phyloP scores from a whole-genome alignment of 2,888 invertebrate genomes.

The Lepeophtheirus nordmannii region DNA sequence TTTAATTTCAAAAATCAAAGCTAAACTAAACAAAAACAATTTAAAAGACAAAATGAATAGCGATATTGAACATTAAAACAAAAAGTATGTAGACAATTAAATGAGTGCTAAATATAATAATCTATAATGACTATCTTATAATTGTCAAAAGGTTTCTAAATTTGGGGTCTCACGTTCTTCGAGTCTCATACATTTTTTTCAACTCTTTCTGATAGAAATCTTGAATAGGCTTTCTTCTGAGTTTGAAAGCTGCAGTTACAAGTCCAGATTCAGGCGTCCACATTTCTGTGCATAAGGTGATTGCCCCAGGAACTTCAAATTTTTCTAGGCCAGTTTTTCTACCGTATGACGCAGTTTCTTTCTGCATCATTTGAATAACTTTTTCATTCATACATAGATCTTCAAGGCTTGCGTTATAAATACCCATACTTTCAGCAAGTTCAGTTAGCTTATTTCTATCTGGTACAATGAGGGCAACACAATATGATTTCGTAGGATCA shows the following conservation, averaged over 20 bases:
- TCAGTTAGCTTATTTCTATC: conserved; percentile 47
- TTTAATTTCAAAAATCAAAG: too few relatives aligned
- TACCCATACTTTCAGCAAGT: conserved; percentile 52
- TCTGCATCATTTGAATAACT: conserved; percentile 65
- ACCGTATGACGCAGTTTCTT: conserved; percentile 65
- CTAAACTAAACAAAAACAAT: too few relatives aligned
- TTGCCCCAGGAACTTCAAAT: conserved; percentile 77
- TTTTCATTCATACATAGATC: conserved; percentile 55
- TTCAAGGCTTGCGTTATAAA: conserved; percentile 40
- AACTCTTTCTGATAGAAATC: conserved; percentile 51
- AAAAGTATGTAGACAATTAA: too few relatives aligned
- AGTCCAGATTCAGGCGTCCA: conserved; percentile 97
- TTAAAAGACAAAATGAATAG: too few relatives aligned
- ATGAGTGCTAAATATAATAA: too few relatives aligned
- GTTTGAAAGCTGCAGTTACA: conserved; percentile 92
- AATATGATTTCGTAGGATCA: conserved; percentile 63
- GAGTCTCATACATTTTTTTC: conserved; percentile 13
- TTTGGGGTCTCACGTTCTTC: neutral
- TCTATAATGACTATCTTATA: too few relatives aligned
- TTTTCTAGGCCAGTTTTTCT: conserved; percentile 60
- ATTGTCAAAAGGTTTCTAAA: too few relatives aligned
- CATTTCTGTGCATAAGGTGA: conserved; percentile 63
- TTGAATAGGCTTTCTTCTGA: conserved; percentile 90
- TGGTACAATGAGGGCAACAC: conserved; percentile 81
- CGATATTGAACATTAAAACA: too few relatives aligned